Evolutionary conservation across 2,888 invertebrate species (phyloP).

Genomic region (Nectonema munidae): DNA sequence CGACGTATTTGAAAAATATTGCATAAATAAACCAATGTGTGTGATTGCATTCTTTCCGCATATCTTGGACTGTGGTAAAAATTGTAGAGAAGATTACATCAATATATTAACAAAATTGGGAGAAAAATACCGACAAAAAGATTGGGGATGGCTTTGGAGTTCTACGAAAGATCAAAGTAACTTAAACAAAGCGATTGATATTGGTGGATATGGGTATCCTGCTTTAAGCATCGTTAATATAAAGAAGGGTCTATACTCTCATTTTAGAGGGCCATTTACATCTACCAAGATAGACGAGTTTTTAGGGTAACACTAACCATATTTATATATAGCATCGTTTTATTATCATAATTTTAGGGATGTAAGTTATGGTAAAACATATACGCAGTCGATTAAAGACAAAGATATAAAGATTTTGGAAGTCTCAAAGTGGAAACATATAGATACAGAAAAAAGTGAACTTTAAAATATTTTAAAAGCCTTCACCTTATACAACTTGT

Average conservation of each 20-base stretch:
- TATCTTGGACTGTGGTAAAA: constrained; percentile 69
- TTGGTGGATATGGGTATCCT: constrained; percentile 94
- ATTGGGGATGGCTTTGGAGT: constrained; percentile 49
- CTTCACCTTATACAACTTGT: too few relatives aligned
- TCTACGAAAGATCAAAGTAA: constrained; percentile 54
- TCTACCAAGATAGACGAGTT: constrained; percentile 77
- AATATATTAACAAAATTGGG: constrained; percentile 37
- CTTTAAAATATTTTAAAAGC: too few relatives aligned
- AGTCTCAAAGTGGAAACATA: too few relatives aligned
- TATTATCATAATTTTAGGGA: constrained; percentile 30
- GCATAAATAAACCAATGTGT: constrained; percentile 56
- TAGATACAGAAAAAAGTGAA: too few relatives aligned
- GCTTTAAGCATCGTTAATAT: too few relatives aligned
- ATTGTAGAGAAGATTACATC: constrained; percentile 58
- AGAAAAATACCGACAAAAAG: constrained; percentile 45
- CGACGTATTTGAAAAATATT: constrained; percentile 36
- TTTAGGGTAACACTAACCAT: constrained; percentile 27
- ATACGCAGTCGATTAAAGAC: constrained; percentile 51
- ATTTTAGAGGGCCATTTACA: constrained; percentile 65
- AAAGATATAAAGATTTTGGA: too few relatives aligned
- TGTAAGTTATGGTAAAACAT: constrained; percentile 60
- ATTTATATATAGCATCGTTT: constrained; percentile 13
- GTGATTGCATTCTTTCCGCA: constrained; percentile 65
- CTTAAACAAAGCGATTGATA: constrained; percentile 54
- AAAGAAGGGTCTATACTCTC: constrained; percentile 78